Evolutionary conservation across 2,797 vertebrate species (phyloP), one percentile per base, ranked within the genome.

Genomic region (Tokudaia muenninki): DNA sequence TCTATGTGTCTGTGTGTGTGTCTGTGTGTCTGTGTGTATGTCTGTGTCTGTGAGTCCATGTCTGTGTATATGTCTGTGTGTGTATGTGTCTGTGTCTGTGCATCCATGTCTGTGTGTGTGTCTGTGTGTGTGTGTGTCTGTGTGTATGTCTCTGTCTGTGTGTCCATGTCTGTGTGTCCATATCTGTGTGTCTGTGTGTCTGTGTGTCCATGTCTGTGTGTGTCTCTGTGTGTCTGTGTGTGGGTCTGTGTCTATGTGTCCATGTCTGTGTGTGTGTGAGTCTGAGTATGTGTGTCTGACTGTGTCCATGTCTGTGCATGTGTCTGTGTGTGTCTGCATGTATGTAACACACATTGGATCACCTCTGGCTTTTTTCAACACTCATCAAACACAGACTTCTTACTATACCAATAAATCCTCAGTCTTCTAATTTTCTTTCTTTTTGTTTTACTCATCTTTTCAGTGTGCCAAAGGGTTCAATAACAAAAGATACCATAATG

Each of bases 361-460:
- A 55, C 29, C 1, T 37, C 41, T 34, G 52, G 52, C 24, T 89
- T 94, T 94, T 80, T 77, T 78, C 67, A 82, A 50, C 86, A 63
- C n/a, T 17, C 31, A 79, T 87, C 57, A 83, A 89, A 24, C 22
- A 44, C 52, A 16, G 17, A 81, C 72, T 87, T 96, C 50, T 79
- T 92, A 41, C 52, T n/a, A 34, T 91, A 87, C 91, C 82, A 41
- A 78, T 65, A 92, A 67, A 94, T 59, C 24, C 31, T 24, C 87
- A 50, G 24, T 57, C n/a, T 95, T 31, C 90, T 87, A 65, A 24
- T 52, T 55, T 91, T 94, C 17, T 94, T 91, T 87, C n/a, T 61
- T 70, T 88, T 61, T 47, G 61, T 70, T 90, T 92, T 81, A 75
- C 37, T 37, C 14, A 84, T 91, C 4, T 74, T 93, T 92, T 93